Evolutionary conservation across 2,888 invertebrate genomes (phyloP).

Genomic region (Mycogona germanica): DNA sequence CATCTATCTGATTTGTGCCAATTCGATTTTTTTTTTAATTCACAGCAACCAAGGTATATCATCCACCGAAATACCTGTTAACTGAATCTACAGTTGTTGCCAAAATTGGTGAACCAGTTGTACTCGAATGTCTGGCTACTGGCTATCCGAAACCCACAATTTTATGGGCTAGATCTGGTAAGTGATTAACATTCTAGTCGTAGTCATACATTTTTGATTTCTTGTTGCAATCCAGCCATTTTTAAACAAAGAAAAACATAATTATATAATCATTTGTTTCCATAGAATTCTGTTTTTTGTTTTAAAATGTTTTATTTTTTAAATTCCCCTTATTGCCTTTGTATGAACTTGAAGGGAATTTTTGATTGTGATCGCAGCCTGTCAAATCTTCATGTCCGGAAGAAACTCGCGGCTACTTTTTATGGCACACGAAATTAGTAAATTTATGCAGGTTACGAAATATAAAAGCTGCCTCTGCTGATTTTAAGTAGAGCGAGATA

Average conservation of each 20-base stretch:
- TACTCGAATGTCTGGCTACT: slow-evolving; percentile 47
- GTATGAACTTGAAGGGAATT: neutral
- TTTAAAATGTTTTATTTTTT: neutral
- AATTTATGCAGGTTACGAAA: no score
- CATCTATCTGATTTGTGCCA: no score
- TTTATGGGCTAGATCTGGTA: slow-evolving; percentile 33
- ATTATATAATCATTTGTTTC: neutral
- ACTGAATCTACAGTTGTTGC: slow-evolving; percentile 34
- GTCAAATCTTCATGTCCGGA: neutral
- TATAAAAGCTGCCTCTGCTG: no score
- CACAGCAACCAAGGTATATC: slow-evolving; percentile 20
- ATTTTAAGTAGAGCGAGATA: no score
- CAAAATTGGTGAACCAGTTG: slow-evolving; percentile 38
- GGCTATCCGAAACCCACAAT: slow-evolving; percentile 48
- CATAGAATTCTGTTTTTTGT: neutral
- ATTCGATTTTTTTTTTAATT: slow-evolving; percentile 3
- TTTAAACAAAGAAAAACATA: neutral
- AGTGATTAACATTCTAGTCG: neutral
- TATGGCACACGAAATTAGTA: no score
- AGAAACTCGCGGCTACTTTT: neutral
- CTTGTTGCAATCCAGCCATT: neutral
- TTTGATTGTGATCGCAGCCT: neutral
- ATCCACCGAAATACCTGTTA: slow-evolving; percentile 28
- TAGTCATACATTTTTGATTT: neutral
- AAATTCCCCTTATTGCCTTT: neutral